Evolutionary conservation across 1,140 invertebrate species (phyloP), one percentile per base, ranked within the genome.

Genomic region (Oryzaephilus surinamensis): DNA sequence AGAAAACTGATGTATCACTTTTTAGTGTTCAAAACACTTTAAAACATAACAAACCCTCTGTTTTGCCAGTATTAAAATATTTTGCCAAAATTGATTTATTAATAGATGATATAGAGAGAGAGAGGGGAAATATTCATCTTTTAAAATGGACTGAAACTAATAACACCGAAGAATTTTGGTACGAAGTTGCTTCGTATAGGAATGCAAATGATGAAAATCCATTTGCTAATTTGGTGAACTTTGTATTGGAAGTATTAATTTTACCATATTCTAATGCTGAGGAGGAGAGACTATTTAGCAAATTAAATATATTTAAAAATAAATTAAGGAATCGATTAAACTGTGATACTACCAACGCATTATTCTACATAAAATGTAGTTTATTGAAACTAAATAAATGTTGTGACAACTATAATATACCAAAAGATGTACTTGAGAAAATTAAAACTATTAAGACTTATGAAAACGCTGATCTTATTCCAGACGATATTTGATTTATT

Each of bases 241-340:
- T 56, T 32, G 56, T 57, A 2, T 17, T 58, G 6, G 14, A 28
- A 0, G 20, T 46, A 6, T 35, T 60, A 10, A 32, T 33, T 6
- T 33, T 57, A 1, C 57, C 56, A 8, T 41, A 55, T 44, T 60
- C 59, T 8, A 57, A 61, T 29, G 55, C 59, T 11, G 54, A 40
- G 20, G 37, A 41, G 5, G 42, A 45, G 21, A 2, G 42, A 19
- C 6, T 40, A 12, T 45, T 45, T 28, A 45, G 42, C 14, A 13
- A 4, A 2, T 41, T 45, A 37, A 45, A 45, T 28, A 12, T 45
- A 24, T 18, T 45, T 8, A 45, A 45, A 33, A 45, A 19, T 17
- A 45, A 45, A 33, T 13, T 27, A 27, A 18, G 42, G 14, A 45
- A 45, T 18, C 16, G 42, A 14, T 32, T 45, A 37, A 18, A 10